Base-by-base conservation (phyloP, 92 coral and sea anemone species). In the Meandrina meandrites region DNA sequence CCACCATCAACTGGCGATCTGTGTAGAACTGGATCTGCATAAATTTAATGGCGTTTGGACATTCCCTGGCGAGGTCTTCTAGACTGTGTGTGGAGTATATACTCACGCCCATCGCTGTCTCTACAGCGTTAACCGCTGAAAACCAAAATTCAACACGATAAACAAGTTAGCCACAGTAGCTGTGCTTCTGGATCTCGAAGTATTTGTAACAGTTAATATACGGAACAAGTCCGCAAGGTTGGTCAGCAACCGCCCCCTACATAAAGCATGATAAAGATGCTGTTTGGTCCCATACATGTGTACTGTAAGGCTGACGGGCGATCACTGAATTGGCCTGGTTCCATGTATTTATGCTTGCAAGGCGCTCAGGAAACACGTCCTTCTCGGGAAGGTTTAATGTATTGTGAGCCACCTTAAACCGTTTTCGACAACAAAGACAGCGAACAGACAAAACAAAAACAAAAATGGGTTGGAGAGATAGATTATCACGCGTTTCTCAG, bases 11-110 rank as follows among this genome's bases (percentile, higher is more conserved):
- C 40, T 72, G 62, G 57, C 80, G 81, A 73, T 87, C 87, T 36
- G 45, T 47, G 54, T 76, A 85, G 9, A 88, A 19, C 76, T 88
- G 84, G 54, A 90, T 13, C 70, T 93, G 96, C 47, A 80, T 84
- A 89, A 93, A 93, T 67, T 85, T 88, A 75, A 92, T 73, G 13
- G 88, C 76, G 64, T 84, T 70, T 13, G 86, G 85, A 27, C 89
- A 69, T 31, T 83, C 80, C 31, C 50, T 45, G 17, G 89, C 88
- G 31, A 93, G 83, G 45, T 93, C 92, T 64, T 90, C 93, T 5
- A 92, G 50, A 27, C 78, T 45, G 24, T 88, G n/a, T 66, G 93
- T 84, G 36, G 95, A 51, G 79, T 76, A 85, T 28, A 78, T 36
- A 71, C 95, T 90, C 8, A 87, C 81, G 31, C 86, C 81, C 89